A percentile compares a stretch with the other conserved stretches of the same genome.
These are phyloP conservation scores for Callosobruchus maculatus DNA, from an alignment of 2,888 invertebrate species.

Conservation along the genomic window DNA sequence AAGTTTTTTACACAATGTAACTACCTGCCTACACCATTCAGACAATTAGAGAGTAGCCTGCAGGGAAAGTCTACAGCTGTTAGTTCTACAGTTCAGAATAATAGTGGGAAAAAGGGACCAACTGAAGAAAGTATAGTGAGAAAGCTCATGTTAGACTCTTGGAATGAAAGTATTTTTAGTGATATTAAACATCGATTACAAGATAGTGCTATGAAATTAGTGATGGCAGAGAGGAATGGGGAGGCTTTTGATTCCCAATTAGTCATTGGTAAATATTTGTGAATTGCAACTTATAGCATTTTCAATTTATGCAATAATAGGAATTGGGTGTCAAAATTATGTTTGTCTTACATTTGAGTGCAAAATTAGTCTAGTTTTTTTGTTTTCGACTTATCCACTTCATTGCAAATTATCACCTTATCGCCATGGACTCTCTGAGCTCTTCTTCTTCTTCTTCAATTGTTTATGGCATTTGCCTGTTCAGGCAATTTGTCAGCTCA, in stretches of 20 bases:
- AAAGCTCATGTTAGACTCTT: constrained; percentile 95
- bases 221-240: constrained; percentile 94
- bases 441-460: too few relatives aligned
- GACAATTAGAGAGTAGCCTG: constrained; percentile 82
- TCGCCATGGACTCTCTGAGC: too few relatives aligned
- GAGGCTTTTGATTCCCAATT: constrained; percentile 97
- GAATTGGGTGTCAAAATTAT: too few relatives aligned
- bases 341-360: too few relatives aligned
- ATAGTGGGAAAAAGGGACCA: constrained; percentile 54
- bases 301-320: too few relatives aligned
- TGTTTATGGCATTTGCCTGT: too few relatives aligned
- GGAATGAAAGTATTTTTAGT: constrained; percentile 96
- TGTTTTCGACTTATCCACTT: too few relatives aligned
- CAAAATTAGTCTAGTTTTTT: too few relatives aligned
- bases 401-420: too few relatives aligned
- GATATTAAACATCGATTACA: constrained; percentile 91
- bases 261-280: constrained; percentile 62
- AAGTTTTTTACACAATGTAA: constrained; percentile 98
- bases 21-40: constrained; percentile 94
- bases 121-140: constrained; percentile 88
- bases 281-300: too few relatives aligned
- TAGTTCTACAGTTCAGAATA: constrained; percentile 36
- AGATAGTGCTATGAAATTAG: constrained; percentile 95
- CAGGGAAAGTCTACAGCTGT: constrained; percentile 59
- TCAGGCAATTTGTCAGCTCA: too few relatives aligned